Percentiles rank a stretch among this genome's conserved stretches.
Conservation (phyloP, 1,140 invertebrate genomes). For the Temnothorax nylanderi region DNA sequence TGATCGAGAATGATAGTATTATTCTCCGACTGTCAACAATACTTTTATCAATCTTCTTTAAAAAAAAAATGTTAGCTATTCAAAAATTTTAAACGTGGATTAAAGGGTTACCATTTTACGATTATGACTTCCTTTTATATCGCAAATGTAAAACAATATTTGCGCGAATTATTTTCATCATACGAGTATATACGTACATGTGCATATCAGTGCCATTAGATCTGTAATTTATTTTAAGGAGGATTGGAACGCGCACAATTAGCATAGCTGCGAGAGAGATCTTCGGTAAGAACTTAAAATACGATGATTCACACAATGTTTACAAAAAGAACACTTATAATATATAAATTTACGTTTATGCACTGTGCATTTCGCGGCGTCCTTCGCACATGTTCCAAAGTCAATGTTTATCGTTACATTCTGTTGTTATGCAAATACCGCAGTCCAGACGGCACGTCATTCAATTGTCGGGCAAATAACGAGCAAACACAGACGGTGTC, state of each 20-base stretch:
- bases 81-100: background rate
- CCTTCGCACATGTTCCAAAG: background rate
- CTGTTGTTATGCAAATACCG: slow-evolving; percentile 43
- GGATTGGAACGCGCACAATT: background rate
- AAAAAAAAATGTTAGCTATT: background rate
- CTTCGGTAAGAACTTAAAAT: background rate
- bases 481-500: slow-evolving; percentile 23
- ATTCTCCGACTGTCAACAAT: background rate
- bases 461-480: slow-evolving; percentile 45
- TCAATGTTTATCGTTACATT: slow-evolving; percentile 35
- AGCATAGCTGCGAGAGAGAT: background rate
- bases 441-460: slow-evolving; percentile 36
- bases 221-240: background rate
- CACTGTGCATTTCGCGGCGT: slow-evolving; percentile 2
- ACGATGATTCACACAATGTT: background rate
- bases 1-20: background rate
- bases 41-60: background rate
- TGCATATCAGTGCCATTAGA: background rate
- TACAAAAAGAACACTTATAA: background rate
- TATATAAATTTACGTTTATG: slow-evolving; percentile 24
- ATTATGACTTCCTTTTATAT: background rate
- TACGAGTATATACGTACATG: too few relatives aligned
- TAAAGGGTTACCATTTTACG: background rate
- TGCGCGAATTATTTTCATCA: background rate
- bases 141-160: background rate